Conservation (phyloP, 2,113 vertebrate genomes). For the Leucopsar rothschildi region DNA sequence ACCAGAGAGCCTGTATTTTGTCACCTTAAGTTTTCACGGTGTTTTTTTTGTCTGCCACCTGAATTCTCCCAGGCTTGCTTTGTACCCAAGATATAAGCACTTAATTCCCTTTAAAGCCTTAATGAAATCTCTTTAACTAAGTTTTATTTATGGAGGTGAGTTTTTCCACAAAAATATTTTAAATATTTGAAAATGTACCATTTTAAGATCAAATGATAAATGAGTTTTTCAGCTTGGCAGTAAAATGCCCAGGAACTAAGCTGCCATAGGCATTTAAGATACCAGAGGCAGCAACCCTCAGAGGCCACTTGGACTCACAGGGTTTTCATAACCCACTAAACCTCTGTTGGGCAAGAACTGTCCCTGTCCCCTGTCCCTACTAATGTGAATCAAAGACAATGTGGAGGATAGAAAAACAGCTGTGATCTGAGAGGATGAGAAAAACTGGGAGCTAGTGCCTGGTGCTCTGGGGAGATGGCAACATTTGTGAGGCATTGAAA, state of each 20-base stretch:
- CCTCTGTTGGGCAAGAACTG: background rate
- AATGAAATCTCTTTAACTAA: background rate
- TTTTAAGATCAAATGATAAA: background rate
- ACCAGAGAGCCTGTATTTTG: background rate
- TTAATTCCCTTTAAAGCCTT: background rate
- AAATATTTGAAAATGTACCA: background rate
- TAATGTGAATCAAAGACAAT: background rate
- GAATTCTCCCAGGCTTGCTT: background rate
- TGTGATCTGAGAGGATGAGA: background rate
- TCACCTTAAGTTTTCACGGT: background rate
- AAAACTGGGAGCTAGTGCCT: background rate
- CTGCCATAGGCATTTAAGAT: background rate
- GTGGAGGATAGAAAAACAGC: background rate
- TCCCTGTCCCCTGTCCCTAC: rapidly evolving
- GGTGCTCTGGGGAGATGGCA: background rate
- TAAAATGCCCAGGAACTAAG: background rate
- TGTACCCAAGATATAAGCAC: background rate
- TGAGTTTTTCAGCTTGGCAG: background rate
- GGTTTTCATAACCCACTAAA: background rate
- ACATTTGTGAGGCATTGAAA: background rate
- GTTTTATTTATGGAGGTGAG: background rate
- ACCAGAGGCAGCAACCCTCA: background rate
- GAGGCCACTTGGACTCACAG: background rate
- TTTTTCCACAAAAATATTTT: background rate
- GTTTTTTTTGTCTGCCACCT: background rate